These are phyloP conservation scores for Eupeodes latifasciatus DNA, from an alignment of 2,888 invertebrate genomes.

Conservation along the genomic window DNA sequence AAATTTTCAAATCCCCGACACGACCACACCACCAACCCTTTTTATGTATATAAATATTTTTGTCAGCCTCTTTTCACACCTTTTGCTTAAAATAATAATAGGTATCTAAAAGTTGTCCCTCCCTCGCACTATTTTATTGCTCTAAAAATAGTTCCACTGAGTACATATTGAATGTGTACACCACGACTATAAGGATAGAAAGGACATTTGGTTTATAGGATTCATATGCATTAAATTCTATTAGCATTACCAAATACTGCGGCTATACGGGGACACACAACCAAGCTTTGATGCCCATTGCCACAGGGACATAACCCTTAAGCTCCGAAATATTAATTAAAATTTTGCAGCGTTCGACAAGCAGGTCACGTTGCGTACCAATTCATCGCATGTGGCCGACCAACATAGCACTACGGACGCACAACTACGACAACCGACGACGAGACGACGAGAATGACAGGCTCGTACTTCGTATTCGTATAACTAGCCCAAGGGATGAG, in stretches of 20 bases:
- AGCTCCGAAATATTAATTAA: conserved; percentile 65
- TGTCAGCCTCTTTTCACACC: neutral
- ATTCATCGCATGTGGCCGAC: conserved; percentile 38
- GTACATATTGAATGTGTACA: neutral
- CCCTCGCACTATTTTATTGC: neutral
- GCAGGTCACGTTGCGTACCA: conserved; percentile 59
- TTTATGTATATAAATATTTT: neutral
- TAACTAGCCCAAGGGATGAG: conserved; percentile 44
- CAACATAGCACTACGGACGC: no score
- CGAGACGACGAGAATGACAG: conserved; percentile 21
- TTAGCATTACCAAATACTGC: conserved; percentile 46
- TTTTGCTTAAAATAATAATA: conserved; percentile 13
- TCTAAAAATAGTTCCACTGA: neutral
- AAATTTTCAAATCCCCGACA: neutral
- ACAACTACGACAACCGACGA: neutral
- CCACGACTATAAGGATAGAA: no score
- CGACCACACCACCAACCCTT: neutral
- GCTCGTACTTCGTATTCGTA: conserved; percentile 28
- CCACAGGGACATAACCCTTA: conserved; percentile 35
- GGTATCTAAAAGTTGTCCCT: neutral
- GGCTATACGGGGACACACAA: neutral
- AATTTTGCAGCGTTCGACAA: conserved; percentile 61
- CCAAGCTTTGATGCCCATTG: neutral
- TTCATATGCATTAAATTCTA: conserved; percentile 43
- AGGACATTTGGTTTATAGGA: neutral